Base-by-base conservation (phyloP, 2,888 invertebrate genomes). In the Muschampia plurimacula region DNA sequence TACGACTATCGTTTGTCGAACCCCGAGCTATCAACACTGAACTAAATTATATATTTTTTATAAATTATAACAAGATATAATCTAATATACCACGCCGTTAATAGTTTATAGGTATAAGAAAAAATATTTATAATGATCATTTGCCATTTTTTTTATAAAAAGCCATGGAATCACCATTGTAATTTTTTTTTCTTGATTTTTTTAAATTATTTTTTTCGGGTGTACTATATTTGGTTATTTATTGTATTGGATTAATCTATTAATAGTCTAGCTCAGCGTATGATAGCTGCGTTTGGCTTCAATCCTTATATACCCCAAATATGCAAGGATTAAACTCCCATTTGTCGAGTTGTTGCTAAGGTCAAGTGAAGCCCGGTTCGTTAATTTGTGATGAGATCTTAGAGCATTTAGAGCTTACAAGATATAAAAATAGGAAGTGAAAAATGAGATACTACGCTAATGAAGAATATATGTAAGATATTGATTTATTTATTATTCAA, bases 1-100 rank as follows among this genome's bases (percentile, higher is more conserved):
- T 94, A 94, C 94, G 90, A 86, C 79, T 83, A 89, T 92, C 92
- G 93, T 88, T 83, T 82, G 72, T 77, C 82, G 83, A 80, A 80
- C 82, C 80, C 75, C 64, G 78, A 85, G 88, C 90, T 91, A 89
- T 80, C 81, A 82, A 22, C 13, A 67, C 72, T 80, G 86, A 88
- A 88, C 90, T 89, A 89, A 57, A 32, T 36, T 41, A 13, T 9
- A 32, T 6, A 4, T 36, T 9, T 41, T 41, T 10, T 10, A 10
- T 41, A 41, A 10, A 41, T 41, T 10, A 10, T 2, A 41, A 9
- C 41, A 41, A 41, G 2, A 10, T 41, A 1, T 10, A 36, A 36
- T 36, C 36, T 36, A 36, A 36, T 41, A 8, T 10, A 41, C 41
- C 9, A 41, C 6, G 41, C 41, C 41, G 5, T 3, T 6, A 41